Evolutionary conservation across 2,113 vertebrate species (phyloP), one percentile per base, ranked within the genome.

Genomic region (Entomyzon cyanotis): DNA sequence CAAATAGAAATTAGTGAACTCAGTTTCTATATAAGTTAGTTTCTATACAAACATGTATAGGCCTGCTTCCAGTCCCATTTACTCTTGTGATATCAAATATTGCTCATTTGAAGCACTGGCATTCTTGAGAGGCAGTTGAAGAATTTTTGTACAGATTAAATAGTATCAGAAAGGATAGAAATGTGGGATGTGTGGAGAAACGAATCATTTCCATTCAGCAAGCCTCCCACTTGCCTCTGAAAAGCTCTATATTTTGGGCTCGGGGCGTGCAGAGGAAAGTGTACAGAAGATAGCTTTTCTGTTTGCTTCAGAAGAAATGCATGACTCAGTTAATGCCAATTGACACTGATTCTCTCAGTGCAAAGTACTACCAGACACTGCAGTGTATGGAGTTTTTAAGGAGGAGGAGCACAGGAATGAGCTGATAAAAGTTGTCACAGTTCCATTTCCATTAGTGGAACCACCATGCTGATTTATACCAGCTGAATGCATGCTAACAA

Each of bases 101-200:
- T 90, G 76, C 80, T 96, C 82, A 68, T 86, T 94, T 96, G 81
- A 94, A 90, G 31, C 27, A 18, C 44, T 89, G 73, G 31, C 73
- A 75, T 87, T 92, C 69, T 95, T 62, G 73, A 89, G 83, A 86
- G 44, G 69, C 80, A 87, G 16, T 71, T 93, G 76, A 96, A 94
- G 85, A 90, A 64, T 78, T 84, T 96, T 90, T 65, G 28, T 71
- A 70, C 31, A 78, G 58, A 93, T 95, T 94, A 94, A 90, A 84
- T 49, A 62, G 60, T n/a, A 90, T 50, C 69, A 96, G 79, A 97
- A 86, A 84, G 12, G 85, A 82, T 33, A 74, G 62, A 90, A 79
- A 73, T 81, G 92, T 97, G 53, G 92, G 71, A 84, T 58, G 83
- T 93, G 93, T 58, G 64, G 80, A 89, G 73, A 94, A 96, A 93